A percentile compares a stretch with the other conserved stretches of the same genome.
These are phyloP conservation scores for Litocranius walleri DNA, from an alignment of 2,113 vertebrate genomes.

Conservation along the genomic window DNA sequence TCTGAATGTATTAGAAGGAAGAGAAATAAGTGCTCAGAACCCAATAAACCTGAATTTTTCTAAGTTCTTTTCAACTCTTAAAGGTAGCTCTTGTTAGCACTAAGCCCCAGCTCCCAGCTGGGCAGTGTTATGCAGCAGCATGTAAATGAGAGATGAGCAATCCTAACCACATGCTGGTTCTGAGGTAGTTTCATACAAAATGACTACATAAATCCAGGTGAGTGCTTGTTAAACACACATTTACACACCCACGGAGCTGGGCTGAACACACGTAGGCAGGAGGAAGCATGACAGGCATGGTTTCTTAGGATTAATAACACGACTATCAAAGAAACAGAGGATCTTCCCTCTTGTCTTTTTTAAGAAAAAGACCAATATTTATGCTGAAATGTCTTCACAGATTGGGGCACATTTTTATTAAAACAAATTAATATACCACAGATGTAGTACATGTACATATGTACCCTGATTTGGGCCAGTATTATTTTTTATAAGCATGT, in stretches of 20 bases:
- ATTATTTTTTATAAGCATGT: not conserved
- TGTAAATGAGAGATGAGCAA: not conserved
- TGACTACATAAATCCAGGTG: not conserved
- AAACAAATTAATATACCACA: not conserved
- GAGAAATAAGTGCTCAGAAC: not conserved
- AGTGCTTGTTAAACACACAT: not conserved
- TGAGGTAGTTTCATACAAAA: not conserved
- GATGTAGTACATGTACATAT: not conserved
- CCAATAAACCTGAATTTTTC: not conserved
- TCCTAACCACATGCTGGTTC: not conserved
- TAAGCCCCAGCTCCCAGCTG: not conserved
- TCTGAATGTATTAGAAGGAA: not conserved
- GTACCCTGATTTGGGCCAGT: not conserved
- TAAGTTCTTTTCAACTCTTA: not conserved
- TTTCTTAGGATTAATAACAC: not conserved
- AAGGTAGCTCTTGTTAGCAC: not conserved
- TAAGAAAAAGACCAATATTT: not conserved
- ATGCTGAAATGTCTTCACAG: not conserved
- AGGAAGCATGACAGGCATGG: not conserved
- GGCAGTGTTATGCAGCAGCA: not conserved
- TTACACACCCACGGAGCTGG: not conserved
- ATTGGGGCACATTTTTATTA: not conserved
- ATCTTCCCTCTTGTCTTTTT: not conserved
- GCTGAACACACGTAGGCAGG: not conserved
- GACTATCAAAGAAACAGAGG: not conserved